Base-by-base conservation (phyloP, 2,113 vertebrate species). In the Ctenomys sociabilis region DNA sequence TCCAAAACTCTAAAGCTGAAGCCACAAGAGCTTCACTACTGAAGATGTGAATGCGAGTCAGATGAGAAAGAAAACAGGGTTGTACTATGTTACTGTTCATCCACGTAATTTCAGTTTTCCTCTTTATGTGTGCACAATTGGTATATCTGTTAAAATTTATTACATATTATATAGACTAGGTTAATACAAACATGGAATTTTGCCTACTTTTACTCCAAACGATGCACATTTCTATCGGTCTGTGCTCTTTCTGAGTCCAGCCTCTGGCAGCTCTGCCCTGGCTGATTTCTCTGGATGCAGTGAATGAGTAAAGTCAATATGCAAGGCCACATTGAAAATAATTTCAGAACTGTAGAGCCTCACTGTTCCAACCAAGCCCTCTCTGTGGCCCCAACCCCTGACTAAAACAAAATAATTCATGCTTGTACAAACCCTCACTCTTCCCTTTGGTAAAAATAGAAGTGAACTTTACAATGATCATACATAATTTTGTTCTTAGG, bases 391-490 rank as follows among this genome's bases (percentile, higher is more conserved):
- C 40, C 4, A 35, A 63, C 45, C 70, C 75, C 43, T 80, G 9
- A 40, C 52, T 35, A 75, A 93, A 93, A 54, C 77, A 90, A 95
- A 88, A 10, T 82, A 90, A 45, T 22, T 73, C 7, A 75, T 54
- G 24, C 26, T 32, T 17, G 30, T 43, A 26, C 22, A 93, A 66
- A 95, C 88, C 7, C 43, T 93, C 59, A 57, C 30, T 40, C 17
- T 28, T 85, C 9, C 24, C 26, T 75, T 63, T 77, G 22, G 21
- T 75, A 85, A 95, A 96, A 90, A 86, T 32, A 83, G 30, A 94
- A 92, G 91, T 52, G 78, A 32, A 35, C 26, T 83, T 90, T 78
- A 49, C 24, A 37, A 24, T 83, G n/a, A 78, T 83, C 7, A 72
- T 49, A 30, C 7, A 12, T 2, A 86, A 84, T 37, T 85, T 28